These are phyloP conservation scores for Macaria notata DNA, from an alignment of 2,888 invertebrate genomes.

Conservation along the genomic window DNA sequence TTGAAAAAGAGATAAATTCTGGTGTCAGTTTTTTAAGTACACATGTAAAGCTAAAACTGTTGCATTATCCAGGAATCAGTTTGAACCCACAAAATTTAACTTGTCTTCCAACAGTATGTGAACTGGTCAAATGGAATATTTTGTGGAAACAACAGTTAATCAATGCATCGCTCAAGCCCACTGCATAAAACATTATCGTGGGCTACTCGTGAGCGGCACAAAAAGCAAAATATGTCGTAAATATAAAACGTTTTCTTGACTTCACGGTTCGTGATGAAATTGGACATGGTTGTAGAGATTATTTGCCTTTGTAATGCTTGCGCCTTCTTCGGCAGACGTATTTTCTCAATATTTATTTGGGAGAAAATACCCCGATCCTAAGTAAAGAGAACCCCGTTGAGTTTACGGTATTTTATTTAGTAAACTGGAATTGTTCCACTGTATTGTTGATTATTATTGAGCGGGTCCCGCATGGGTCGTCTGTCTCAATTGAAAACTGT, in stretches of 20 bases:
- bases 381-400: constrained; percentile 51
- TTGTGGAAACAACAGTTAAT: constrained; percentile 2
- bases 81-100: too few relatives aligned
- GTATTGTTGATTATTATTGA: constrained; percentile 72
- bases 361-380: constrained; percentile 44
- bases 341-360: constrained; percentile 39
- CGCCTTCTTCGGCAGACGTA: constrained; percentile 39
- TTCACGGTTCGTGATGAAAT: constrained; percentile 40
- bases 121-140: too few relatives aligned
- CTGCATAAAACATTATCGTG: constrained; percentile 26
- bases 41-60: too few relatives aligned
- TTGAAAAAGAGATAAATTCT: too few relatives aligned
- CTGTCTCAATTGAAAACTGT: constrained; percentile 74
- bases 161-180: constrained; percentile 5
- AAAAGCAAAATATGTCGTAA: constrained; percentile 31
- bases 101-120: too few relatives aligned
- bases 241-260: constrained; percentile 32
- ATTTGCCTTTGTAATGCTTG: constrained; percentile 40
- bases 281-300: constrained; percentile 42
- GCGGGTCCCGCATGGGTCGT: constrained; percentile 72
- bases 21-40: too few relatives aligned
- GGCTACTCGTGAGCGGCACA: constrained; percentile 16
- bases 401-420: constrained; percentile 56
- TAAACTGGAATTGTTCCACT: constrained; percentile 58
- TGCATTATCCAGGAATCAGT: too few relatives aligned